A percentile compares a stretch with the other conserved stretches of the same genome.
These are phyloP conservation scores for Micrasema minimum DNA, from an alignment of 1,140 invertebrate genomes.

Conservation along the genomic window DNA sequence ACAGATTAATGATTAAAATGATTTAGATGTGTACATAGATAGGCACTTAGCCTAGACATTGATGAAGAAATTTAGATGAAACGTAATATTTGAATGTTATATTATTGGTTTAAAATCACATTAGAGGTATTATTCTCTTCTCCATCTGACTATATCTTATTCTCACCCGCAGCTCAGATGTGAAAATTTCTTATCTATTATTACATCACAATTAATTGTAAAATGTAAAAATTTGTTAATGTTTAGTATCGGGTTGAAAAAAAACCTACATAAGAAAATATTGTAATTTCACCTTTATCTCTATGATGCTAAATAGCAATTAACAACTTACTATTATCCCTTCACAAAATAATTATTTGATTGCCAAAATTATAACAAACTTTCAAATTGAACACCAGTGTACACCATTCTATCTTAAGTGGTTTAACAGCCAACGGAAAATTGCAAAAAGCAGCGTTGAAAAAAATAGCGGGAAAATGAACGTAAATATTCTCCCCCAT, in stretches of 20 bases:
- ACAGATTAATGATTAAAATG: no score
- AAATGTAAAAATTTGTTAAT: background rate
- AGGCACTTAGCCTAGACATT: no score
- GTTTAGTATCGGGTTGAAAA: constrained; percentile 1
- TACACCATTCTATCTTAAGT: constrained; percentile 18
- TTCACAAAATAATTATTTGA: constrained; percentile 20
- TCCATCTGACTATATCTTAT: no score
- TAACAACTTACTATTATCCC: background rate
- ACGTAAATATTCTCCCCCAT: background rate
- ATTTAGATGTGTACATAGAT: no score
- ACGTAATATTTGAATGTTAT: no score
- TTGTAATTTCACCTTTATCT: background rate
- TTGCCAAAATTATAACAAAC: background rate
- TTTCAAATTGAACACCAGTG: background rate
- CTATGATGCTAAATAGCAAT: background rate
- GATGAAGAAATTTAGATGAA: no score
- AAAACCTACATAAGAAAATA: background rate
- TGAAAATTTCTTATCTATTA: no score
- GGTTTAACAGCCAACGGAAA: constrained; percentile 22
- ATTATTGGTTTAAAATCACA: no score
- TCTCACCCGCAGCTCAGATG: no score
- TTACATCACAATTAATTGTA: no score
- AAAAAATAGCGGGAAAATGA: background rate
- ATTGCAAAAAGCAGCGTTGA: background rate
- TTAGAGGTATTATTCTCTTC: no score